Percentiles rank a stretch among this genome's conserved stretches.
Conservation (phyloP, 2,113 vertebrate species). For the Acrocephalus kingi region DNA sequence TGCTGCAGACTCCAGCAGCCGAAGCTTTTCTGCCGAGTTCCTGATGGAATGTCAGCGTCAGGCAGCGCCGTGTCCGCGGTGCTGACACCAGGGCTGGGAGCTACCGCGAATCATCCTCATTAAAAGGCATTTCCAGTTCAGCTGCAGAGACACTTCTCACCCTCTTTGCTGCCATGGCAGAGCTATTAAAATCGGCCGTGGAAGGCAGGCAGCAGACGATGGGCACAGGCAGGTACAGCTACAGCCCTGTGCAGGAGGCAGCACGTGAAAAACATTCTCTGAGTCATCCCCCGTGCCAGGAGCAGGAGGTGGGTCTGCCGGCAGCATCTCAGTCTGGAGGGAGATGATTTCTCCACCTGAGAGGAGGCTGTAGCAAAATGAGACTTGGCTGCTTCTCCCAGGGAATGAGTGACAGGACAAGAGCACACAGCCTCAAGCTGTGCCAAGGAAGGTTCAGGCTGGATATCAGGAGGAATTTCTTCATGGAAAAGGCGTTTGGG, state of each 20-base stretch:
- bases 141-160: not conserved
- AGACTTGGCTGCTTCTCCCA: not conserved
- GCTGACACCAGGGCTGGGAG: not conserved
- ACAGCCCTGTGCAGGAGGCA: not conserved
- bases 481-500: not conserved
- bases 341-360: not conserved
- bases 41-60: not conserved
- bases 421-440: not conserved
- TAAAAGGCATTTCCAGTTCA: not conserved
- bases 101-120: not conserved
- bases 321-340: not conserved
- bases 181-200: not conserved
- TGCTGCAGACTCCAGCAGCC: not conserved
- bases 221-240: not conserved
- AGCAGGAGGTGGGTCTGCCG: not conserved
- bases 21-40: not conserved
- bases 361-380: not conserved
- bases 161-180: not conserved
- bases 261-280: not conserved
- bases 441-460: not conserved
- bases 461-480: not conserved
- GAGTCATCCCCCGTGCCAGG: not conserved
- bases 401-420: fast-evolving
- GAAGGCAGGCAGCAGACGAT: not conserved
- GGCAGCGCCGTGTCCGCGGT: not conserved